Conservation (phyloP, 2,797 vertebrate genomes). For the Smutsia temminckii region DNA sequence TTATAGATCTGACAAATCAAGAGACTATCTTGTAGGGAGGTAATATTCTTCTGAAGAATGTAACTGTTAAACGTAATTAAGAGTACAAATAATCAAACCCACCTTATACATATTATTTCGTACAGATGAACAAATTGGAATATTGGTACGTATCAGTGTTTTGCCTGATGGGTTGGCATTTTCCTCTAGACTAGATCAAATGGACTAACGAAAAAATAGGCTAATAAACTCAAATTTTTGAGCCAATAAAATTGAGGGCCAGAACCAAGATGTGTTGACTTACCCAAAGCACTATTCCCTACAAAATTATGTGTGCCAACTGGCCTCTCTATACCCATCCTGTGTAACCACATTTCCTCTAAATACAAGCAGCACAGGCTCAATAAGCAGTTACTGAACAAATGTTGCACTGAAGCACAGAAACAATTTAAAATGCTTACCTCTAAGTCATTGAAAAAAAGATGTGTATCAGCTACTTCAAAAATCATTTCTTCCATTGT, state of each 20-base stretch:
- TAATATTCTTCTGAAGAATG: neutral
- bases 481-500: conserved; percentile 99
- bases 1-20: conserved; percentile 24
- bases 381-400: conserved; percentile 2
- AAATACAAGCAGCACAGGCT: neutral
- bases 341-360: neutral
- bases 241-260: conserved; percentile 12
- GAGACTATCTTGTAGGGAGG: conserved; percentile 21
- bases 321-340: neutral
- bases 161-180: neutral
- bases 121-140: neutral
- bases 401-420: conserved; percentile 18
- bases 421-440: conserved; percentile 81
- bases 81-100: conserved; percentile 31
- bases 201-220: neutral
- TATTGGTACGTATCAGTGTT: neutral
- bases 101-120: conserved; percentile 16
- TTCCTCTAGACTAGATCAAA: neutral
- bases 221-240: conserved; percentile 41
- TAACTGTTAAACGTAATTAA: neutral
- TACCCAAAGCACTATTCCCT: neutral
- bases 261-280: neutral
- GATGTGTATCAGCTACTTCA: conserved; percentile 97
- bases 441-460: conserved; percentile 99
- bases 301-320: neutral